These are phyloP conservation scores for Forbesichthys papilliferus DNA, from an alignment of 2,113 vertebrate genomes.

Conservation along the genomic window DNA sequence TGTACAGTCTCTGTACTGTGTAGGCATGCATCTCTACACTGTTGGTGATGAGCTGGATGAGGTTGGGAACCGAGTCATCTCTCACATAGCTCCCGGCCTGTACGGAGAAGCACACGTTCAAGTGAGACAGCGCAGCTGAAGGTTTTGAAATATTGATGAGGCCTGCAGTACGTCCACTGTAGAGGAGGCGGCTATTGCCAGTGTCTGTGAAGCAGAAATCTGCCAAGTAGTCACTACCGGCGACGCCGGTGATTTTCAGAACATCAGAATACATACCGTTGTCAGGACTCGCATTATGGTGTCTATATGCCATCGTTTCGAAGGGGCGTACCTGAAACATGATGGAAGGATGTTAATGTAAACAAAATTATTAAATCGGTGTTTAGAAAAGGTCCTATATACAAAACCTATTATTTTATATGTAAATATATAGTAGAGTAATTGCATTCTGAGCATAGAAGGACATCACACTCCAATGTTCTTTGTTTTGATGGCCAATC, in stretches of 20 bases:
- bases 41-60: conserved; percentile 99
- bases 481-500: too few species aligned
- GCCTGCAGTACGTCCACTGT: background rate
- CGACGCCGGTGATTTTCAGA: background rate
- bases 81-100: conserved; percentile 98
- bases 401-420: too few species aligned
- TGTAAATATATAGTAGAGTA: too few species aligned
- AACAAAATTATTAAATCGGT: background rate
- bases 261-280: conserved; percentile 81
- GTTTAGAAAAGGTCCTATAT: too few species aligned
- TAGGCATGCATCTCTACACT: conserved; percentile 98
- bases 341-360: background rate
- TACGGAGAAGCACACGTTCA: conserved; percentile 30
- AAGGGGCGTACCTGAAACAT: conserved; percentile 89
- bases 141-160: background rate
- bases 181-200: conserved; percentile 3
- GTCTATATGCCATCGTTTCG: conserved; percentile 99
- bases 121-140: background rate
- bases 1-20: conserved; percentile 98
- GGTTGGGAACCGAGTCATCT: conserved; percentile 96
- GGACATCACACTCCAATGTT: too few species aligned
- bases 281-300: conserved; percentile 99
- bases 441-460: too few species aligned
- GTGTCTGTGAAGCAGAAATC: conserved; percentile 12
- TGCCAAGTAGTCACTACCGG: conserved; percentile 18